Evolutionary conservation across 2,113 vertebrate genomes (phyloP).

Genomic region (Morphnarchus princeps): DNA sequence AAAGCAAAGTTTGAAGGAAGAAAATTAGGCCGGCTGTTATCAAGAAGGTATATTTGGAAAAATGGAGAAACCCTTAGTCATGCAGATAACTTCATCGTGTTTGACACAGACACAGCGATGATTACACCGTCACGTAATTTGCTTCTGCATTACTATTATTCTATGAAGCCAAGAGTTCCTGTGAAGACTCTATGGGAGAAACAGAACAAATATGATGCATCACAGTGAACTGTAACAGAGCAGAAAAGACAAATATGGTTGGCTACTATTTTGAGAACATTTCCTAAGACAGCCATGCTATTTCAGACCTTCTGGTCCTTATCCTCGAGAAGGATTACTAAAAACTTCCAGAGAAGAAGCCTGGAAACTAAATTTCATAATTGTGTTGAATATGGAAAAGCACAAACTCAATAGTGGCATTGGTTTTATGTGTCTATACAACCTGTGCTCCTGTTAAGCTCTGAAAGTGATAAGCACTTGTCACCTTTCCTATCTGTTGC

Average conservation of each 20-base stretch:
- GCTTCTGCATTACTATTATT: neutral
- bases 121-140: neutral
- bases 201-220: neutral
- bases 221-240: neutral
- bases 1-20: neutral
- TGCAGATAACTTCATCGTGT: neutral
- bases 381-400: neutral
- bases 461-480: neutral
- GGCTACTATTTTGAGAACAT: neutral
- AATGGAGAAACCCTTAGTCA: neutral
- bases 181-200: neutral
- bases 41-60: neutral
- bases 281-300: neutral
- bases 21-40: neutral
- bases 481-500: neutral
- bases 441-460: neutral
- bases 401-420: neutral
- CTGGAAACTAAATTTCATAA: neutral
- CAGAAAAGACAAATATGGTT: neutral
- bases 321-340: neutral
- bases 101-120: neutral
- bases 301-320: neutral
- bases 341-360: neutral
- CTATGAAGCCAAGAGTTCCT: neutral
- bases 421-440: neutral